These are phyloP conservation scores for Coenonympha glycerion DNA, from an alignment of 2,888 invertebrate genomes.

Conservation along the genomic window DNA sequence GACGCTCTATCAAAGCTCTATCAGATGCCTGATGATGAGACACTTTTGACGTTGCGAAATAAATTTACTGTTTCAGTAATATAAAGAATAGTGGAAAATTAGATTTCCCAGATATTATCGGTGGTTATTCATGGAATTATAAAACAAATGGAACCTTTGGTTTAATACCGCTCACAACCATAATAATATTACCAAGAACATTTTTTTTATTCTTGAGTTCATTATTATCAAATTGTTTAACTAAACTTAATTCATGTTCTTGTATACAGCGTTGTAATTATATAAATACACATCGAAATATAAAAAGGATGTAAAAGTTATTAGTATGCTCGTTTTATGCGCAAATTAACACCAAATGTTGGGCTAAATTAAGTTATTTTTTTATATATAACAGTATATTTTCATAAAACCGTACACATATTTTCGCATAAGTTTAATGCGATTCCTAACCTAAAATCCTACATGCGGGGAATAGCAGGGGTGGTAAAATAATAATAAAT, in stretches of 20 bases:
- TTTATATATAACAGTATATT: neutral
- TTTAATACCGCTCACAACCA: neutral
- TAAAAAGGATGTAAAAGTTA: neutral
- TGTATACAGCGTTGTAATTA: neutral
- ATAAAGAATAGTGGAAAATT: neutral
- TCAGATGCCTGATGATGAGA: no score
- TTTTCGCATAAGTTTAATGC: no score
- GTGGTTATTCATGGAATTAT: neutral
- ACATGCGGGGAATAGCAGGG: conserved; percentile 9
- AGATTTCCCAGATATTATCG: neutral
- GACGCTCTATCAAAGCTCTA: neutral
- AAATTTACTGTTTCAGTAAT: no score
- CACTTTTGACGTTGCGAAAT: no score
- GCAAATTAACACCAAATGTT: neutral
- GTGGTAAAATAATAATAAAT: neutral
- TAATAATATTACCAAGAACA: neutral
- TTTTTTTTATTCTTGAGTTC: no score
- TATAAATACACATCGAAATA: neutral
- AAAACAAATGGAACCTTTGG: neutral
- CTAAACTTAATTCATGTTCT: no score
- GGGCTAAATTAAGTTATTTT: neutral
- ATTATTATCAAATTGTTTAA: no score
- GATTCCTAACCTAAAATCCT: no score
- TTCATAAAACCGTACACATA: neutral
- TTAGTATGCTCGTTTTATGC: neutral